Conservation (phyloP, 2,888 invertebrate genomes). For the Kryphioiulus occultus region DNA sequence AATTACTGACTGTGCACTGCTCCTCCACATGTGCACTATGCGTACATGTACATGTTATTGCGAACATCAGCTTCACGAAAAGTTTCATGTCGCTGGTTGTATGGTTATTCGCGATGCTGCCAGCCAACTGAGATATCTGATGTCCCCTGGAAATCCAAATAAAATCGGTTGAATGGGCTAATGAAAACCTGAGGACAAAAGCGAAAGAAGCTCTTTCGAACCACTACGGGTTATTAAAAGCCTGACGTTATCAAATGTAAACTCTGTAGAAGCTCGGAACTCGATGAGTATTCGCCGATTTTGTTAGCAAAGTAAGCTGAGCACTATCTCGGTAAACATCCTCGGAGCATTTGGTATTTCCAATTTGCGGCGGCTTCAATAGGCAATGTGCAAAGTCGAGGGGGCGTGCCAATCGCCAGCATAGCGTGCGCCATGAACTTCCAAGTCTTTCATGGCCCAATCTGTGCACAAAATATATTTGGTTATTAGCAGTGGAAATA, state of each 20-base stretch:
- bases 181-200: conserved; percentile 9
- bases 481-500: too few relatives aligned
- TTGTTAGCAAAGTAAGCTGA: background rate
- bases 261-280: background rate
- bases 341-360: background rate
- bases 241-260: background rate
- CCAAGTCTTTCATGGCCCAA: too few relatives aligned
- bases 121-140: conserved; percentile 1
- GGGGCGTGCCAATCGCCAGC: too few relatives aligned
- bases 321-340: background rate
- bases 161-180: conserved; percentile 31
- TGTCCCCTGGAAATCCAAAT: conserved; percentile 15
- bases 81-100: background rate
- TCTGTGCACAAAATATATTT: too few relatives aligned
- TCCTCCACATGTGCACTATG: background rate
- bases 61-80: background rate
- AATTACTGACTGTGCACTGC: too few relatives aligned
- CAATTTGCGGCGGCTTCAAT: background rate
- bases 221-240: conserved; percentile 7
- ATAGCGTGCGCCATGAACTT: too few relatives aligned
- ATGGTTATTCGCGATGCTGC: background rate
- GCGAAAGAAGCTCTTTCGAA: conserved; percentile 8
- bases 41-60: background rate
- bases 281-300: background rate
- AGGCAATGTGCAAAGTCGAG: background rate